Percentiles rank a stretch among this genome's conserved stretches.
Conservation (phyloP, 23 tunicate species). For the Oikopleura albicans region DNA sequence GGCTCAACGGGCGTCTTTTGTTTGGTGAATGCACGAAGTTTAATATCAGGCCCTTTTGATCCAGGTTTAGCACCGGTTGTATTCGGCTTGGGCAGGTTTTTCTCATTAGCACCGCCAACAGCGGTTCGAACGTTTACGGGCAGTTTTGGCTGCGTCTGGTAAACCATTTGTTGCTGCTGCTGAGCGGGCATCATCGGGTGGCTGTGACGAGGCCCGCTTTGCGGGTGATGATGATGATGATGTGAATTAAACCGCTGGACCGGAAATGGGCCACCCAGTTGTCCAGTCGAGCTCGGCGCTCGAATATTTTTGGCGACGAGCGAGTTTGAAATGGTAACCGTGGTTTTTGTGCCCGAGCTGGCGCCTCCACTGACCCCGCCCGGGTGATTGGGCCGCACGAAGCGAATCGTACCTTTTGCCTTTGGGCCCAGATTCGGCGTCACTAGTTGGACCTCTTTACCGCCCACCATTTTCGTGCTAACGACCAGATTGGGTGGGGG, state of each 20-base stretch:
- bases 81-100: neutral
- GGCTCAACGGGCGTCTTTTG: neutral
- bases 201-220: neutral
- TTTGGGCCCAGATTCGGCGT: conserved; percentile 1
- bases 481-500: neutral
- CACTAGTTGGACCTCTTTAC: conserved; percentile 8
- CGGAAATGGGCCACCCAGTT: neutral
- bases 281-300: neutral
- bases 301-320: neutral
- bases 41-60: neutral
- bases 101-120: neutral
- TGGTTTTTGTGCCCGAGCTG: neutral
- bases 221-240: too few relatives aligned
- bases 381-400: neutral
- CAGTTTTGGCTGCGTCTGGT: neutral
- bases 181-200: neutral
- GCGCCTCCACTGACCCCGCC: neutral
- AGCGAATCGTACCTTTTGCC: neutral
- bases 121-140: neutral
- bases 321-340: neutral
- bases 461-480: neutral
- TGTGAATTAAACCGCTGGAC: too few relatives aligned
- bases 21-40: neutral
- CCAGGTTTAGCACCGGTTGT: too few relatives aligned
- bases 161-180: neutral